These are phyloP conservation scores for Eucera pruinosa DNA, from an alignment of 2,888 invertebrate species.

Conservation along the genomic window DNA sequence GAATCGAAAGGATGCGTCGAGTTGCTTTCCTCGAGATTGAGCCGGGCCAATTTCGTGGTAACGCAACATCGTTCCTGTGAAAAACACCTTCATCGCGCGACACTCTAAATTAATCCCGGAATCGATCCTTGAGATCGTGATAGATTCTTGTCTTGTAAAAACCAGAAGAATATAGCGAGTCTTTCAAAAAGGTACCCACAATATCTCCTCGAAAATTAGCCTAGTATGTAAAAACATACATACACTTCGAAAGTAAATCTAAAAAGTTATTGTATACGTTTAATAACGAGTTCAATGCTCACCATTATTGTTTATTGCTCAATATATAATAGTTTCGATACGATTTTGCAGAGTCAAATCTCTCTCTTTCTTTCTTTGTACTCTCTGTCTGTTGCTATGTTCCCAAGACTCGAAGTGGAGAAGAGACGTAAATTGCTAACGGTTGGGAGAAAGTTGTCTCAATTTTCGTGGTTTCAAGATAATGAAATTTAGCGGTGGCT, in stretches of 20 bases:
- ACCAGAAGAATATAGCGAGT: neutral
- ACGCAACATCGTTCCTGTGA: slow-evolving; percentile 15
- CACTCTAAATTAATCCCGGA: neutral
- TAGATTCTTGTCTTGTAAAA: neutral
- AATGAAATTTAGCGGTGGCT: slow-evolving; percentile 53
- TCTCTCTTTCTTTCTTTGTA: neutral
- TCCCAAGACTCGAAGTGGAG: too few species aligned
- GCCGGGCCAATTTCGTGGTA: slow-evolving; percentile 38
- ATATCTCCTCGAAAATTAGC: too few species aligned
- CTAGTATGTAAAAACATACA: too few species aligned
- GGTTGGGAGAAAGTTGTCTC: slow-evolving; percentile 50
- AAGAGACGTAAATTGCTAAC: slow-evolving; percentile 14
- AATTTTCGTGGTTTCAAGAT: slow-evolving; percentile 49
- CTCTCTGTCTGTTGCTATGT: too few species aligned
- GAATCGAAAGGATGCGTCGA: slow-evolving; percentile 13
- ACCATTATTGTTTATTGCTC: too few species aligned
- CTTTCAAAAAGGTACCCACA: too few species aligned
- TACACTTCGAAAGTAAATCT: too few species aligned
- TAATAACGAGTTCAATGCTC: too few species aligned
- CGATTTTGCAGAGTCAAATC: too few species aligned
- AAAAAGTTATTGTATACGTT: too few species aligned
- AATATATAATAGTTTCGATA: too few species aligned
- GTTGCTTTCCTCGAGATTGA: slow-evolving; percentile 19
- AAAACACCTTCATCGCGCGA: slow-evolving; percentile 19
- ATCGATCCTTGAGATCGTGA: slow-evolving; percentile 21